These are phyloP conservation scores for Endotricha flammealis DNA, from an alignment of 2,888 invertebrate genomes.

Conservation along the genomic window DNA sequence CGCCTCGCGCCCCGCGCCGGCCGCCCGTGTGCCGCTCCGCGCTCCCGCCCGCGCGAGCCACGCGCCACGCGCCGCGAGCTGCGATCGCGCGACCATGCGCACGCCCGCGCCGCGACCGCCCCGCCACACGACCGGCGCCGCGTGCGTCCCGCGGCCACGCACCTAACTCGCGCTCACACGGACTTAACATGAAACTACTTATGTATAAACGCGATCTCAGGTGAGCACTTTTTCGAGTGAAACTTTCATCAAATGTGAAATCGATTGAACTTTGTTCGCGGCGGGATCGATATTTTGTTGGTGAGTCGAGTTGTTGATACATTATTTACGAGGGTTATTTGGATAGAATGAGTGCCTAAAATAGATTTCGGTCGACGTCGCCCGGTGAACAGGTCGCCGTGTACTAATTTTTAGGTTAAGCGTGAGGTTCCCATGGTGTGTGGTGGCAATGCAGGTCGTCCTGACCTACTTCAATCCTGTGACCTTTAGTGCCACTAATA, in stretches of 20 bases:
- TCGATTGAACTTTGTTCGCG: constrained; percentile 46
- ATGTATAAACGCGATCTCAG: constrained; percentile 49
- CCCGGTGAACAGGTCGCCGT: constrained; percentile 15
- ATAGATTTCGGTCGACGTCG: constrained; percentile 34
- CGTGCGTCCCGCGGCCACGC: constrained; percentile 24
- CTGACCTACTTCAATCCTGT: constrained; percentile 33
- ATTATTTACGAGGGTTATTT: constrained; percentile 52
- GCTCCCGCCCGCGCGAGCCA: constrained; percentile 39
- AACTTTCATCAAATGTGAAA: constrained; percentile 51
- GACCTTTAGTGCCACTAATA: constrained; percentile 6
- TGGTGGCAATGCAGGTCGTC: constrained; percentile 22
- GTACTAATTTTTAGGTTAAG: constrained; percentile 14
- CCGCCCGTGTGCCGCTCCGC: constrained; percentile 46
- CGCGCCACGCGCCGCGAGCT: constrained; percentile 18
- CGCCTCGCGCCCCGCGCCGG: constrained; percentile 54
- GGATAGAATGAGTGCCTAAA: constrained; percentile 30
- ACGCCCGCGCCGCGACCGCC: constrained; percentile 24
- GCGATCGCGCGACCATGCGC: constrained; percentile 22
- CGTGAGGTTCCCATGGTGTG: constrained; percentile 17
- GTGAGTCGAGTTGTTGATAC: constrained; percentile 44
- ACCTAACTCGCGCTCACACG: constrained; percentile 27
- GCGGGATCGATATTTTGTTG: constrained; percentile 52
- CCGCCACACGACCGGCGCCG: constrained; percentile 20
- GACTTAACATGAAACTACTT: constrained; percentile 39
- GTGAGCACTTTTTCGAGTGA: constrained; percentile 47